Conservation (phyloP, 2,888 invertebrate species). For the Blera fallax region DNA sequence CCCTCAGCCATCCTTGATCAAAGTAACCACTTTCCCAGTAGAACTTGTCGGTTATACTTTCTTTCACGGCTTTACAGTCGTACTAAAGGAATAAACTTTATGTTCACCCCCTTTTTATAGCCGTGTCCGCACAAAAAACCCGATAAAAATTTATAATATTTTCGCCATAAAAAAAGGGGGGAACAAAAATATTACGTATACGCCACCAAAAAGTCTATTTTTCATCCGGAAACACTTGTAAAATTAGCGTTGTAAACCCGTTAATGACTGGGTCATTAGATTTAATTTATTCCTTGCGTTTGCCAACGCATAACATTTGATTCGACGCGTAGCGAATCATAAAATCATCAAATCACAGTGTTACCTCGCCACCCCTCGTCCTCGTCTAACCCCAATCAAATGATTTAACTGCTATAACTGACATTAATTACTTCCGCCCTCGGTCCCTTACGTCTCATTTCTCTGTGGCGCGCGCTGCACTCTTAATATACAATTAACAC, state of each 20-base stretch:
- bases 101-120: too few species aligned
- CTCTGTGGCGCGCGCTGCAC: slow-evolving; percentile 8
- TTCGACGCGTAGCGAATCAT: slow-evolving; percentile 16
- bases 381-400: not conserved
- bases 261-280: not conserved
- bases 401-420: slow-evolving; percentile 38
- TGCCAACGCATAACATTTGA: not conserved
- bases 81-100: too few species aligned
- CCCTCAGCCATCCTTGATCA: too few species aligned
- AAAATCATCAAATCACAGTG: slow-evolving; percentile 4
- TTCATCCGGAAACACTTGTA: not conserved
- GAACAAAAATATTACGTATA: slow-evolving; percentile 6
- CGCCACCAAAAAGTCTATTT: not conserved
- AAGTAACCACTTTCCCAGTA: too few species aligned
- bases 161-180: too few species aligned
- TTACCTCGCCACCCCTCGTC: not conserved
- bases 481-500: slow-evolving; percentile 60
- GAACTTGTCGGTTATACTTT: too few species aligned
- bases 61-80: too few species aligned
- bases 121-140: not conserved
- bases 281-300: not conserved
- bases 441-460: not conserved
- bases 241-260: not conserved
- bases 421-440: slow-evolving; percentile 44
- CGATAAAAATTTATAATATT: too few species aligned